Percentiles rank a stretch among this genome's conserved stretches.
Evolutionary conservation across 2,113 vertebrate species (phyloP).

Genomic region (Lichenostomus cassidix): DNA sequence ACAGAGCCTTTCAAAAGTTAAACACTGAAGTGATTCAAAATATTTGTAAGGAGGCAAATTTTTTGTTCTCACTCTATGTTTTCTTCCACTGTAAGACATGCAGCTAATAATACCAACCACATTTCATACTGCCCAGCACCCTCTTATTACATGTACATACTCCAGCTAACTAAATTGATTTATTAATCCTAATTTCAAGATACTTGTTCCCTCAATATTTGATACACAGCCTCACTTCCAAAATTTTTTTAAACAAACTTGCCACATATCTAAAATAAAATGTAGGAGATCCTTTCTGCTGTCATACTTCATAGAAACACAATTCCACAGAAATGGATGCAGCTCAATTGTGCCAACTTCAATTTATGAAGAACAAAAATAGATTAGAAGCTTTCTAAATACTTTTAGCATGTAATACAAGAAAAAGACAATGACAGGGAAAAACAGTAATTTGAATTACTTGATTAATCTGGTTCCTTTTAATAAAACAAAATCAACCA

Average conservation of each 20-base stretch:
- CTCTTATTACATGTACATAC: not conserved
- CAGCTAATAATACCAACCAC: not conserved
- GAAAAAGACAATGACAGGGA: not conserved
- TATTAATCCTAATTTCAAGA: not conserved
- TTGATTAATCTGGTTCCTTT: not conserved
- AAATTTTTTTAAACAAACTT: not conserved
- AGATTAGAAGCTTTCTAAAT: not conserved
- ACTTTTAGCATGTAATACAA: not conserved
- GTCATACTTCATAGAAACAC: not conserved
- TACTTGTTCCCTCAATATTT: not conserved
- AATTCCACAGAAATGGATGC: not conserved
- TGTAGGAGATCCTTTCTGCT: not conserved
- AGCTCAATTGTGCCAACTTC: not conserved
- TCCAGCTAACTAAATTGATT: not conserved
- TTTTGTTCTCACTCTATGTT: not conserved
- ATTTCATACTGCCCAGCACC: not conserved
- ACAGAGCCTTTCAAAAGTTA: not conserved
- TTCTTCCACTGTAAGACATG: not conserved
- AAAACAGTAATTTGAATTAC: not conserved
- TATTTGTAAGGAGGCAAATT: not conserved
- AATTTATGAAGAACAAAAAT: not conserved
- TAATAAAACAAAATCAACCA: rapidly evolving
- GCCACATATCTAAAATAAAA: not conserved
- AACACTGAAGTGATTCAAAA: not conserved
- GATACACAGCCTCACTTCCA: not conserved